phyloP scores from a whole-genome alignment of 2,888 invertebrate genomes.

The Nymphalis polychloros region DNA sequence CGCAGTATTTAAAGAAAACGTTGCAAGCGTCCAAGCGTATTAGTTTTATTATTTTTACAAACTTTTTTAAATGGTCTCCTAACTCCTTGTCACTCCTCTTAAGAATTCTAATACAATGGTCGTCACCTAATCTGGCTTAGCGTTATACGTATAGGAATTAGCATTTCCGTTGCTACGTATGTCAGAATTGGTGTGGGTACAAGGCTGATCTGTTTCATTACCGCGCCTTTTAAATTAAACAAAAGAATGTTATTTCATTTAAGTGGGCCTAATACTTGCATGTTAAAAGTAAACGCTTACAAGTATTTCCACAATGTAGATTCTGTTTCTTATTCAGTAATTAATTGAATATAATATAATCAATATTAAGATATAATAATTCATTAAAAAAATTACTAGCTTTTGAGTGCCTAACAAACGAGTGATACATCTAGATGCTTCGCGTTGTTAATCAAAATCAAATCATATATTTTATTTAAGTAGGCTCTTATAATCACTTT shows the following conservation, averaged over 20 bases:
- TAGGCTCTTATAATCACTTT: too few relatives aligned
- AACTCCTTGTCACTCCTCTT: neutral
- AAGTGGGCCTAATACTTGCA: neutral
- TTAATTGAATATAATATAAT: too few relatives aligned
- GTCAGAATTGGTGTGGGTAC: slow-evolving; percentile 38
- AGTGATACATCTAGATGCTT: too few relatives aligned
- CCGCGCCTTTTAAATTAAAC: neutral
- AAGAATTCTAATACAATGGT: slow-evolving; percentile 2
- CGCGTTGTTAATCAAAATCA: too few relatives aligned
- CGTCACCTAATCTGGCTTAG: slow-evolving; percentile 32
- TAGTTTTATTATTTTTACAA: too few relatives aligned
- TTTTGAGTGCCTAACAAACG: too few relatives aligned
- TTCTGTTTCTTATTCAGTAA: too few relatives aligned
- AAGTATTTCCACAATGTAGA: neutral
- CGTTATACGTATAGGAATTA: slow-evolving; percentile 44
- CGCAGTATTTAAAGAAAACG: too few relatives aligned
- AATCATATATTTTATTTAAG: too few relatives aligned
- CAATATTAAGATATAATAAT: too few relatives aligned
- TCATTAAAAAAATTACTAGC: too few relatives aligned
- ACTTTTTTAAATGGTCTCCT: neutral
- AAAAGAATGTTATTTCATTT: slow-evolving; percentile 1
- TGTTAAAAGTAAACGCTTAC: neutral
- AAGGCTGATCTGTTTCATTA: slow-evolving; percentile 27
- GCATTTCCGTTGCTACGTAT: slow-evolving; percentile 44
- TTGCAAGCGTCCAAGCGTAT: too few relatives aligned